phyloP scores from a whole-genome alignment of 2,113 vertebrate species.

The Seriola aureovittata region DNA sequence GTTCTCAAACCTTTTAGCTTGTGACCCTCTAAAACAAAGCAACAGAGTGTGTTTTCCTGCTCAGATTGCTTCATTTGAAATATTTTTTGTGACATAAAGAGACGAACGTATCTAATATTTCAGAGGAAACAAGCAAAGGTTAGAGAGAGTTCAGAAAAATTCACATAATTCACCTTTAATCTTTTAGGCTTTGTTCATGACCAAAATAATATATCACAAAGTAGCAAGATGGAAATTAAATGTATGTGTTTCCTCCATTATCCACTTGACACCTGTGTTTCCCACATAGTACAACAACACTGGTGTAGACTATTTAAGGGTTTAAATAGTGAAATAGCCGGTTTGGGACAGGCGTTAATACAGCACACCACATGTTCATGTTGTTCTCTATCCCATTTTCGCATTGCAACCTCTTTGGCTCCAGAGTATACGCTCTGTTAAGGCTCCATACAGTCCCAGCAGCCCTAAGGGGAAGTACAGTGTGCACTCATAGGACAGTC shows the following conservation, averaged over 20 bases:
- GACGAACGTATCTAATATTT: not conserved
- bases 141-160: not conserved
- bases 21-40: not conserved
- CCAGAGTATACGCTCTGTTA: not conserved
- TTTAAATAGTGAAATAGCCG: not conserved
- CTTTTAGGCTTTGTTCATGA: not conserved
- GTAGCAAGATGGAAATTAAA: not conserved
- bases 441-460: no score
- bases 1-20: not conserved
- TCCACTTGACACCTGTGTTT: slow-evolving; percentile 8
- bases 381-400: slow-evolving; percentile 7
- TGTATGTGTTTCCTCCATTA: not conserved
- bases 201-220: not conserved
- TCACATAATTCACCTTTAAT: not conserved
- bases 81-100: not conserved
- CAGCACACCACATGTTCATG: not conserved
- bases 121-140: not conserved
- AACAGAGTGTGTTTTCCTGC: no score
- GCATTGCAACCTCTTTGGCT: slow-evolving; percentile 2
- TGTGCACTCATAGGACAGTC: not conserved
- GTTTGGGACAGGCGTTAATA: slow-evolving; percentile 10
- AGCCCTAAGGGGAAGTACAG: slow-evolving; percentile 7
- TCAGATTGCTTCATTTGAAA: no score
- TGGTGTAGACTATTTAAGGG: no score
- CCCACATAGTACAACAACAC: no score